These are phyloP conservation scores for Enteromius mattozi DNA, from an alignment of 2,797 vertebrate species.

Conservation along the genomic window DNA sequence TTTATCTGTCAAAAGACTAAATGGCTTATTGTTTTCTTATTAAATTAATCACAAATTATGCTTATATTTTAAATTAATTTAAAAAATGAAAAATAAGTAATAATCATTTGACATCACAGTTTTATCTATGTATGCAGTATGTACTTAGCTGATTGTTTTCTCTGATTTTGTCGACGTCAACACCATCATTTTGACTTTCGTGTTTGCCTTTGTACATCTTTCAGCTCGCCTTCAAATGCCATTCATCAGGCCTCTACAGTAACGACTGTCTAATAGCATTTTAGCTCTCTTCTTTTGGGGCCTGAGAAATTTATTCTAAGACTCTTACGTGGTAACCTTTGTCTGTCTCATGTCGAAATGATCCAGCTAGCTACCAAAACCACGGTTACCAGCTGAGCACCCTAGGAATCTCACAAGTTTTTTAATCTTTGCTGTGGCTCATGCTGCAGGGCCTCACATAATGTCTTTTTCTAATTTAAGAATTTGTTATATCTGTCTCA, in stretches of 20 bases:
- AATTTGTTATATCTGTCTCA: constrained; percentile 26
- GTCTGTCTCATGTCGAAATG: constrained; percentile 44
- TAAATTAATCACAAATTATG: background rate
- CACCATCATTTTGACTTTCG: constrained; percentile 34
- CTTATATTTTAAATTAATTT: background rate
- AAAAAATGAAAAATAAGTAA: background rate
- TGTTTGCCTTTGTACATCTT: constrained; percentile 33
- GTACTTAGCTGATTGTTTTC: constrained; percentile 15
- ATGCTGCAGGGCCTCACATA: constrained; percentile 38
- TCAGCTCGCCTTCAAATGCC: background rate
- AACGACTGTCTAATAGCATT: constrained; percentile 17
- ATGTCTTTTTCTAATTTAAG: constrained; percentile 31
- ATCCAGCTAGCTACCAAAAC: constrained; percentile 47
- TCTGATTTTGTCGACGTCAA: constrained; percentile 17
- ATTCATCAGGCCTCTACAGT: constrained; percentile 22
- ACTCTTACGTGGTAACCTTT: constrained; percentile 29
- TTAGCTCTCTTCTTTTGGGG: constrained; percentile 7
- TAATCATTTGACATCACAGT: background rate
- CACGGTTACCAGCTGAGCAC: constrained; percentile 49
- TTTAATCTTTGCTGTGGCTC: constrained; percentile 25
- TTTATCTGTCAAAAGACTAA: background rate
- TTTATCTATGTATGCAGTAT: background rate
- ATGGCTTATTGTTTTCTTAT: background rate
- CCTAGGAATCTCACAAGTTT: constrained; percentile 48
- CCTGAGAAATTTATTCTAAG: constrained; percentile 22